Conservation (phyloP, 2,888 invertebrate species). For the Limnephilus auricula region DNA sequence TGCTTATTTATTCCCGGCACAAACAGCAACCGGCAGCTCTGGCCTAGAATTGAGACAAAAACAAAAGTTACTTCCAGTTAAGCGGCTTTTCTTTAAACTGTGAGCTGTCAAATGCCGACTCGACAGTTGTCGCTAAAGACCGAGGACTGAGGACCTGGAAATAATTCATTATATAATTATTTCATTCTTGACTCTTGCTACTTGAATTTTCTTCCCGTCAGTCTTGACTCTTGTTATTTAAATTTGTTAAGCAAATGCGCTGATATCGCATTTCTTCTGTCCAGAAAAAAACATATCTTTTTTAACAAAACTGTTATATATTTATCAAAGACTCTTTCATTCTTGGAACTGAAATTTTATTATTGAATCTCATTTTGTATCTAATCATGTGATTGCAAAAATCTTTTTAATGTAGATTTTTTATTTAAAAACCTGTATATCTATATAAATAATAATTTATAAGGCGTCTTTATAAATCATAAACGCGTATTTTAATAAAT, state of each 20-base stretch:
- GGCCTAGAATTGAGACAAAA: background rate
- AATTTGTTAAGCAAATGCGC: background rate
- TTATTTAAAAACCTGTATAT: too few relatives aligned
- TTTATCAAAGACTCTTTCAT: background rate
- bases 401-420: too few relatives aligned
- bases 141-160: background rate
- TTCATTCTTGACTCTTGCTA: background rate
- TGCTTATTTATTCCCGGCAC: constrained; percentile 10
- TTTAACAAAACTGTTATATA: background rate
- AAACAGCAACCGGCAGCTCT: background rate
- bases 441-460: too few relatives aligned
- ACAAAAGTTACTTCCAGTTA: background rate
- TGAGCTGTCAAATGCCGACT: background rate
- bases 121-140: background rate
- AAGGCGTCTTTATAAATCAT: too few relatives aligned
- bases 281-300: background rate
- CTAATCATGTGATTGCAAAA: too few relatives aligned
- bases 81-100: background rate
- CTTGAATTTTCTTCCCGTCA: background rate
- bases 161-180: background rate
- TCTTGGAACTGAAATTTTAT: background rate
- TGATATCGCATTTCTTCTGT: background rate
- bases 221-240: background rate
- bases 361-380: too few relatives aligned
- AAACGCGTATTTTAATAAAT: background rate